Conservation (phyloP, 2,888 invertebrate species). For the Eupsilia transversa region DNA sequence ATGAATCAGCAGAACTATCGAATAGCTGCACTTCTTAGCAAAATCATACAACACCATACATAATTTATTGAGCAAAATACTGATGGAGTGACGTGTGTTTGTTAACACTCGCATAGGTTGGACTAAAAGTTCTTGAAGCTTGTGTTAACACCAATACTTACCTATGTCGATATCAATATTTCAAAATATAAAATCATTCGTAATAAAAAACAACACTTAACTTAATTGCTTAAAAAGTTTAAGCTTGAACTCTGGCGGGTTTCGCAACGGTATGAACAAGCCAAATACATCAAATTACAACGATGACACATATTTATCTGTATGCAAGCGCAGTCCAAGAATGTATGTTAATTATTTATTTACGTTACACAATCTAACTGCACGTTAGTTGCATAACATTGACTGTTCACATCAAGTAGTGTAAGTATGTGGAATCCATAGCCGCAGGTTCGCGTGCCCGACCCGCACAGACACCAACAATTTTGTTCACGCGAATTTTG, state of each 20-base stretch:
- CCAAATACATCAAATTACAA: conserved; percentile 24
- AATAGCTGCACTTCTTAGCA: not conserved
- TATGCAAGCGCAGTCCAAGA: conserved; percentile 18
- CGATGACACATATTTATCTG: conserved; percentile 34
- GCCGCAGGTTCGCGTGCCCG: conserved; percentile 5
- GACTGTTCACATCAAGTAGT: not conserved
- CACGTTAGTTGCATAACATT: conserved; percentile 31
- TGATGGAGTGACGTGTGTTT: not conserved
- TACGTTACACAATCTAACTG: conserved; percentile 27
- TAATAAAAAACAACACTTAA: conserved; percentile 4
- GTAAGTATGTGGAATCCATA: not conserved
- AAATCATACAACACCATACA: not conserved
- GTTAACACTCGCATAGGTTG: not conserved
- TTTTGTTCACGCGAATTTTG: conserved; percentile 33
- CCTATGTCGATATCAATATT: not conserved
- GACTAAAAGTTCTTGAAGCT: not conserved
- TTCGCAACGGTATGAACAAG: conserved; percentile 15
- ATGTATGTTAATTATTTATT: conserved; percentile 35
- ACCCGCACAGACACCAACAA: conserved; percentile 16
- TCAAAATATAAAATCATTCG: not conserved
- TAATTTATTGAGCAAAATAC: not conserved
- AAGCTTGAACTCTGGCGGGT: conserved; percentile 3
- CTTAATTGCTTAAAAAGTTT: conserved; percentile 19
- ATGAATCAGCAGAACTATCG: not conserved
- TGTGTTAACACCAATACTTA: conserved; percentile 3